Evolutionary conservation across 1,140 invertebrate species (phyloP), one percentile per base, ranked within the genome.

Genomic region (Formica selysi): DNA sequence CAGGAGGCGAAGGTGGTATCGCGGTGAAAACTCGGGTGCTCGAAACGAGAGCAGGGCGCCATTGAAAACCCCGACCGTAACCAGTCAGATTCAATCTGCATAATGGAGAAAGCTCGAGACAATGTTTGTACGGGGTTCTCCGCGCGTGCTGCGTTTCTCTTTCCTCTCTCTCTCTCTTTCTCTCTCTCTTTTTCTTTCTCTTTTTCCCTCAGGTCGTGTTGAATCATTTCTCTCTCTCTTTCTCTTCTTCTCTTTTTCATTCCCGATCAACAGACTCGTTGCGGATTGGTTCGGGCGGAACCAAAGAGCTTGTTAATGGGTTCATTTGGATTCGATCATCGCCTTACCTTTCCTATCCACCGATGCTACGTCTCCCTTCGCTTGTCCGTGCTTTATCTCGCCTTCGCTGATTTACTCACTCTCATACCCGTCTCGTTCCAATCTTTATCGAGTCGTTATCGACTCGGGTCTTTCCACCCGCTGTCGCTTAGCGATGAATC

Each of bases 1-100:
- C 87, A 70, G 51, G 10, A 26, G 68, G 29, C 51, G 29, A 59
- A 76, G 83, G n/a, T 22, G 48, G 73, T 87, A 76, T 62, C 86
- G 59, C 61, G 73, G 44, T 88, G 89, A 90, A 91, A 91, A 90
- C 79, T 83, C 89, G 88, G 51, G 36, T 65, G 87, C 70, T 88
- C 80, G 62, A 76, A 89, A 87, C 80, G 85, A 80, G 86, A 76
- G 73, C 70, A 65, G 48, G 16, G 65, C 44, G 59, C 67, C 83
- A 76, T 70, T 91, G 92, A 92, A 92, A 92, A 90, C 87, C 90
- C 83, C 80, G 68, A 86, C 87, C 90, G 91, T 92, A 92, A 94
- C 92, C 93, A 92, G 93, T 92, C 89, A 91, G 92, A 94, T 94
- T 95, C 92, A 94, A 95, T 95, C 93, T 94, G 92, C 94, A 95